Evolutionary conservation across 2,113 vertebrate genomes (phyloP).

Genomic region (Bufo gargarizans): DNA sequence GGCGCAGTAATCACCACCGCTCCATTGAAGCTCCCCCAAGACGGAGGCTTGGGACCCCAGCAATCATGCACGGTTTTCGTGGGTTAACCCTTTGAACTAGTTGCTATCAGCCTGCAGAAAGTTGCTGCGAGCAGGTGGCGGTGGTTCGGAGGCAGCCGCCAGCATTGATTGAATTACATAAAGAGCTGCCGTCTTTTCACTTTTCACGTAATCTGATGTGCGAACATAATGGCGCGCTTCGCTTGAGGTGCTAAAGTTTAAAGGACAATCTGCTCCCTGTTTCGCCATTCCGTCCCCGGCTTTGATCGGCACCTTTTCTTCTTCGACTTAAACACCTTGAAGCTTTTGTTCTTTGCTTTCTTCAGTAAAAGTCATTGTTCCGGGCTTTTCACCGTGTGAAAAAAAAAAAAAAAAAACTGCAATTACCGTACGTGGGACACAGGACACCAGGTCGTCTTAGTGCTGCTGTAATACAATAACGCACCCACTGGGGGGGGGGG

Average conservation of each 20-base stretch:
- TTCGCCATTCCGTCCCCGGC: slow-evolving; percentile 63
- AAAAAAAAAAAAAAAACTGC: slow-evolving; percentile 57
- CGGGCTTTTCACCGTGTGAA: slow-evolving; percentile 57
- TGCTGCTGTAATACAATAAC: slow-evolving; percentile 65
- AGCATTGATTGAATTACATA: slow-evolving; percentile 64
- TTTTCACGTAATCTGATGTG: slow-evolving; percentile 67
- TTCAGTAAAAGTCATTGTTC: slow-evolving; percentile 60
- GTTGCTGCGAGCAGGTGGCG: slow-evolving; percentile 63
- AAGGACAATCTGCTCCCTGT: slow-evolving; percentile 62
- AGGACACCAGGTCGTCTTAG: slow-evolving; percentile 62
- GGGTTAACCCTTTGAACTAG: neutral
- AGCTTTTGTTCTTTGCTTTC: slow-evolving; percentile 60
- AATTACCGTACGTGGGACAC: slow-evolving; percentile 63
- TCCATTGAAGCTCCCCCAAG: no score
- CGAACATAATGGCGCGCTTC: slow-evolving; percentile 58
- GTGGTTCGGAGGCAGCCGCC: slow-evolving; percentile 48
- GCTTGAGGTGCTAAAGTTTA: slow-evolving; percentile 54
- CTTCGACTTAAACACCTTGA: slow-evolving; percentile 63
- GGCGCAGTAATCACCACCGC: no score
- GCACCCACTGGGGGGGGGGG: slow-evolving; percentile 34
- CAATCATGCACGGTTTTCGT: no score
- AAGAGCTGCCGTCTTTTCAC: slow-evolving; percentile 64
- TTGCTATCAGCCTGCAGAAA: slow-evolving; percentile 55
- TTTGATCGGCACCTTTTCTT: slow-evolving; percentile 68
- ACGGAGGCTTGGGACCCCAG: no score